Evolutionary conservation across 1,140 invertebrate species (phyloP), one percentile per base, ranked within the genome.

Genomic region (Orussus abietinus): DNA sequence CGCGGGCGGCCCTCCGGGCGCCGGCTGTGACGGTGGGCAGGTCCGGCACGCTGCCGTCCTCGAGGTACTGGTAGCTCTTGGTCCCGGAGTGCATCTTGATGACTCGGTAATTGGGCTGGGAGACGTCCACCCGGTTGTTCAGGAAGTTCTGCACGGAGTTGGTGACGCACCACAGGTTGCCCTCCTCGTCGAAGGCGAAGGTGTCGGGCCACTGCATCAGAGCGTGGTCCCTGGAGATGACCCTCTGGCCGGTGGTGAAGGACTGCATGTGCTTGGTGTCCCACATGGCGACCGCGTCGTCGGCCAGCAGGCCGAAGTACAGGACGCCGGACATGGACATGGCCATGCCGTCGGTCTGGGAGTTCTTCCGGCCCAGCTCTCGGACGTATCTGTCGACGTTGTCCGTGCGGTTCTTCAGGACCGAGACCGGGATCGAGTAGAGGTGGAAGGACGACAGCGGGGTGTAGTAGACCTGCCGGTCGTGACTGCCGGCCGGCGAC

Each of bases 131-230:
- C 17, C 68, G 69, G 37, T 75, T 74, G 25, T 75, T 74, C 5
- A 81, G 57, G 42, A 80, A 81, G 46, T 81, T 82, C 45, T 80
- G 80, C 17, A 85, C 50, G n/a, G 76, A 66, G 57, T 86, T 86
- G 2, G 82, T 74, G 3, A 84, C 73, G 4, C 82, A 77, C 61
- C 79, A 85, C 1, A 85, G 54, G 45, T 77, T 75, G 5, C 82
- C 83, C 15, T 73, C 58, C 26, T 78, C 70, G 55, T 86, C 83
- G 48, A 86, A 82, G 3, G 77, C 76, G 53, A 87, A 85, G n/a
- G 76, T 77, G 47, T 83, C 80, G 0, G 83, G 77, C 84, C 84
- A 87, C 54, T 85, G 81, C 54, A 85, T 79, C 29, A 78, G 76
- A 17, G 72, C 75, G 5, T 77, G 71, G 60, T 85, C 82, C 34